These are phyloP conservation scores for Ambastaia sidthimunki DNA, from an alignment of 2,797 vertebrate genomes.

Conservation along the genomic window DNA sequence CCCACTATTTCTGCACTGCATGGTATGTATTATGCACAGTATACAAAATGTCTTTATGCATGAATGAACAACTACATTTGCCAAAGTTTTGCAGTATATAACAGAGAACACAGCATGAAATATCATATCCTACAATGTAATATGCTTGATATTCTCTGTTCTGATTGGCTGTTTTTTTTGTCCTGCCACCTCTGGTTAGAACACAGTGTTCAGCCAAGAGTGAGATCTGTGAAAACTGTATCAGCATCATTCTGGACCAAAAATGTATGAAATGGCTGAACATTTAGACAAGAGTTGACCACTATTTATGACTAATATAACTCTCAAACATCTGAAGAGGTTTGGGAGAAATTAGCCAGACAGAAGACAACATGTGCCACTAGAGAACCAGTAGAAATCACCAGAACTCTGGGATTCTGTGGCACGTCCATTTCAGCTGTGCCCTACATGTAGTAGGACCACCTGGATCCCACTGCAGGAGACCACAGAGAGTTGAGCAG, in stretches of 20 bases:
- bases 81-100: too few species aligned
- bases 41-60: too few species aligned
- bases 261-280: background rate
- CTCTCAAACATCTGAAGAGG: too few species aligned
- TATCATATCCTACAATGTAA: too few species aligned
- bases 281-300: background rate
- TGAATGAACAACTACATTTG: too few species aligned
- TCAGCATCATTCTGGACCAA: background rate
- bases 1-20: too few species aligned
- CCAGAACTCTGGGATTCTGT: background rate
- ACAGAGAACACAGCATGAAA: too few species aligned
- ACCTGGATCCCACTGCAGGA: background rate
- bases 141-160: background rate
- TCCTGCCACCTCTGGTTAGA: conserved; percentile 23
- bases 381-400: background rate
- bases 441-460: background rate
- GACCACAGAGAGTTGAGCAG: background rate
- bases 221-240: background rate
- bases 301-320: background rate
- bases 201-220: background rate
- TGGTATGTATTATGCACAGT: too few species aligned
- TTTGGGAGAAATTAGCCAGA: too few species aligned
- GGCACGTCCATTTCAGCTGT: background rate
- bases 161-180: conserved; percentile 20
- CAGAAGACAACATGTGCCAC: background rate